Evolutionary conservation across 2,888 invertebrate species (phyloP).

Genomic region (Camponotus fellah): DNA sequence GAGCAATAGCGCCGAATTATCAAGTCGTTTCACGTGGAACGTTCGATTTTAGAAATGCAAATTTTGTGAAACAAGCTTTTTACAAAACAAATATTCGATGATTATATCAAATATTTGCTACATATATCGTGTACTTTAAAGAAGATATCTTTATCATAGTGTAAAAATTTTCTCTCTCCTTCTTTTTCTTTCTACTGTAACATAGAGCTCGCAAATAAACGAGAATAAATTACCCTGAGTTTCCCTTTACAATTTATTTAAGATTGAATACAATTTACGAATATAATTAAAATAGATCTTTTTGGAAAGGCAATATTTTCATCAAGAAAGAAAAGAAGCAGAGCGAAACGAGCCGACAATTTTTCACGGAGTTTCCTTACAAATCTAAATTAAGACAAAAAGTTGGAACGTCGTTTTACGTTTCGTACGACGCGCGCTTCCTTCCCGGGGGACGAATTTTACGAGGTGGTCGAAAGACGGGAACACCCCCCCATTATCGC

Average conservation of each 20-base stretch:
- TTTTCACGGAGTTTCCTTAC: conserved; percentile 27
- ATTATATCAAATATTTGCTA: not conserved
- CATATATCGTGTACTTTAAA: not conserved
- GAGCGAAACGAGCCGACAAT: not conserved
- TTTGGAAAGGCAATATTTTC: not conserved
- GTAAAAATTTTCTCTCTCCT: not conserved
- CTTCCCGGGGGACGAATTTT: conserved; percentile 62
- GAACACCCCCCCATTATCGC: conserved; percentile 66
- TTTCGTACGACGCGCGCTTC: conserved; percentile 27
- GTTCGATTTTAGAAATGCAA: not conserved
- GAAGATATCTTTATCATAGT: not conserved
- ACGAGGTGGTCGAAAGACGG: conserved; percentile 63
- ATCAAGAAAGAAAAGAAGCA: not conserved
- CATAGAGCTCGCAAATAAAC: not conserved
- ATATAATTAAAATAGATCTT: not conserved
- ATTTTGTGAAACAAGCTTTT: not conserved
- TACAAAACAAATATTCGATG: not conserved
- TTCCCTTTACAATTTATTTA: not conserved
- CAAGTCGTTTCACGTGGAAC: conserved; percentile 12
- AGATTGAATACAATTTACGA: conserved; percentile 13
- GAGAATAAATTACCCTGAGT: not conserved
- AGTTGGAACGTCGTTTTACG: conserved; percentile 40
- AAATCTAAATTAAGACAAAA: conserved; percentile 48
- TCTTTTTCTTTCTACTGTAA: too few relatives aligned
- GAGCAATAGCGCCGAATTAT: conserved; percentile 67